These are phyloP conservation scores for Prietella phreatophila DNA, from an alignment of 2,113 vertebrate genomes.

Conservation along the genomic window DNA sequence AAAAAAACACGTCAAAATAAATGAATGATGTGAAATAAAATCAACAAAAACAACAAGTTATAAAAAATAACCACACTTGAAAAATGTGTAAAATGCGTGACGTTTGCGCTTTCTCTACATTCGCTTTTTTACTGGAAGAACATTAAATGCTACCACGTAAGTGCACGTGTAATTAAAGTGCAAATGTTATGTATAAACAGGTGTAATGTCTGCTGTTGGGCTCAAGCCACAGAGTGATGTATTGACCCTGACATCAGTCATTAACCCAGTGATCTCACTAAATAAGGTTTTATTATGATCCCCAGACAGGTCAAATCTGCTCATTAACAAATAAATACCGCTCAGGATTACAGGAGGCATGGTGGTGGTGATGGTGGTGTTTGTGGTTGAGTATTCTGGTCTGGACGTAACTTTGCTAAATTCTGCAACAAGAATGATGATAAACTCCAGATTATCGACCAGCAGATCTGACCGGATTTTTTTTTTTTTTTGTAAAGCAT, in stretches of 20 bases:
- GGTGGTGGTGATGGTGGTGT: background rate
- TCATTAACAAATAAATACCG: background rate
- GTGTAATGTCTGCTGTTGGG: background rate
- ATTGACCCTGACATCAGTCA: conserved; percentile 3
- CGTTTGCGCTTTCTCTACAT: background rate
- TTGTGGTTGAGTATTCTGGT: background rate
- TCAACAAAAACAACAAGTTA: no score
- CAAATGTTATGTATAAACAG: background rate
- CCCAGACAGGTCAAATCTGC: background rate
- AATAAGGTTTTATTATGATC: conserved; percentile 4
- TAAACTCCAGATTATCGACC: no score
- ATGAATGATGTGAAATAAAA: background rate
- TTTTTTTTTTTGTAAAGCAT: no score
- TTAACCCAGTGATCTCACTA: conserved; percentile 17
- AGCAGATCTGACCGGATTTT: no score
- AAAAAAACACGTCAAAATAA: no score
- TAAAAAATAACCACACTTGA: background rate
- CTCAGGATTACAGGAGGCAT: background rate
- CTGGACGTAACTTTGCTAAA: background rate
- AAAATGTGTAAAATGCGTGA: background rate
- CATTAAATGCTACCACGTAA: background rate
- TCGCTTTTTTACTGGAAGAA: background rate
- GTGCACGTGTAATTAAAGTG: background rate
- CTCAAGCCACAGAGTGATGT: conserved; percentile 8
- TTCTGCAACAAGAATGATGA: background rate